phyloP scores from a whole-genome alignment of 1,140 invertebrate genomes.

The Ceratitis capitata region DNA sequence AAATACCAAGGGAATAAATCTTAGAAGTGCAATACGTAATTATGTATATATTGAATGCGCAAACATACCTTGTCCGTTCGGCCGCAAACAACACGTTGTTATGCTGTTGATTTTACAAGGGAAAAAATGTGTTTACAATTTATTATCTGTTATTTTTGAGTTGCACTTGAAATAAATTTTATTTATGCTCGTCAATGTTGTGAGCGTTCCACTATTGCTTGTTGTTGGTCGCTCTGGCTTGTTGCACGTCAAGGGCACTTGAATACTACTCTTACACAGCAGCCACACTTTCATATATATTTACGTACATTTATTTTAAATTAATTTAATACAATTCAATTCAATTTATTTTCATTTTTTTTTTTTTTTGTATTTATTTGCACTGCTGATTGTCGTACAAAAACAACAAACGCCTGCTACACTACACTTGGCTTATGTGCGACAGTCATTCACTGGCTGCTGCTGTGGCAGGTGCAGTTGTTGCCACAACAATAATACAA shows the following conservation, averaged over 20 bases:
- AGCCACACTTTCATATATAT: neutral
- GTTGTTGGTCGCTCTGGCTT: neutral
- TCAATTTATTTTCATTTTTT: neutral
- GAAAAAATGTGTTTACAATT: neutral
- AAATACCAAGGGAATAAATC: no score
- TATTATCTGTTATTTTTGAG: neutral
- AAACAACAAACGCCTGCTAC: no score
- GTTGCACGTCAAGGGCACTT: conserved; percentile 35
- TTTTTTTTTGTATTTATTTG: neutral
- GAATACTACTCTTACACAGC: neutral
- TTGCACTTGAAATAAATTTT: conserved; percentile 1
- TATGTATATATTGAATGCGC: neutral
- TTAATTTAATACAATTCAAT: neutral
- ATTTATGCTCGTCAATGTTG: neutral
- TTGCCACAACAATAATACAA: neutral
- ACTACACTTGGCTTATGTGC: neutral
- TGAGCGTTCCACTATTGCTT: neutral
- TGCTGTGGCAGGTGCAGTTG: neutral
- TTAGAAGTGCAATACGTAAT: no score
- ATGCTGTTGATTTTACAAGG: neutral
- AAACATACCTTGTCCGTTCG: neutral
- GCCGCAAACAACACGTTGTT: neutral
- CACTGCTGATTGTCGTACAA: neutral
- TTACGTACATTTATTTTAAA: neutral
- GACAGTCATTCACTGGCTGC: neutral